These are phyloP conservation scores for Eolophus roseicapilla DNA, from an alignment of 2,113 vertebrate species.

Conservation along the genomic window DNA sequence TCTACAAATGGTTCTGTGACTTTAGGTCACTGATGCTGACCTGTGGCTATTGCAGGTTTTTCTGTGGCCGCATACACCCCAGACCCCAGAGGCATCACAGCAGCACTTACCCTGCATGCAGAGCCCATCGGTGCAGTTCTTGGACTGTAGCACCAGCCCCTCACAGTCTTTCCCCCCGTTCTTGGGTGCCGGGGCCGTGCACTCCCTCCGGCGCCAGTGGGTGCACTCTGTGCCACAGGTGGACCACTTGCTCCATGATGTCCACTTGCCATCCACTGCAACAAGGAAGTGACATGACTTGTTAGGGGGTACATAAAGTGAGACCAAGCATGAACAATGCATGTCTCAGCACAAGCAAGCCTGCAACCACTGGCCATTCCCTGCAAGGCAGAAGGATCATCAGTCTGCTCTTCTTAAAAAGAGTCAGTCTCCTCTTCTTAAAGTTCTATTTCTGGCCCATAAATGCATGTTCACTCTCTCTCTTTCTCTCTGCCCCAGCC, in stretches of 20 bases:
- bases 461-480: neutral
- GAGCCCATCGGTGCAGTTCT: constrained; percentile 94
- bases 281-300: neutral
- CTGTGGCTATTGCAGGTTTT: neutral
- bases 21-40: neutral
- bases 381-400: neutral
- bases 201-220: constrained; percentile 93
- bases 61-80: neutral
- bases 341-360: fast-evolving
- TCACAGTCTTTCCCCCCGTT: constrained; percentile 94
- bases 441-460: neutral
- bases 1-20: neutral
- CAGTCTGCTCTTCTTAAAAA: neutral
- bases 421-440: neutral
- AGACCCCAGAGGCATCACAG: fast-evolving
- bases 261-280: constrained; percentile 93
- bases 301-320: neutral
- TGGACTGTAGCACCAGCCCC: constrained; percentile 88
- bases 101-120: constrained; percentile 93
- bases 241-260: constrained; percentile 95
- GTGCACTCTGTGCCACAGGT: constrained; percentile 94
- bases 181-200: constrained; percentile 87
- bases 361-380: neutral
- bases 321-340: fast-evolving
- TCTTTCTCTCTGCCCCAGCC: fast-evolving